Evolutionary conservation across 2,797 vertebrate genomes (phyloP).

Genomic region (Prionace glauca): DNA sequence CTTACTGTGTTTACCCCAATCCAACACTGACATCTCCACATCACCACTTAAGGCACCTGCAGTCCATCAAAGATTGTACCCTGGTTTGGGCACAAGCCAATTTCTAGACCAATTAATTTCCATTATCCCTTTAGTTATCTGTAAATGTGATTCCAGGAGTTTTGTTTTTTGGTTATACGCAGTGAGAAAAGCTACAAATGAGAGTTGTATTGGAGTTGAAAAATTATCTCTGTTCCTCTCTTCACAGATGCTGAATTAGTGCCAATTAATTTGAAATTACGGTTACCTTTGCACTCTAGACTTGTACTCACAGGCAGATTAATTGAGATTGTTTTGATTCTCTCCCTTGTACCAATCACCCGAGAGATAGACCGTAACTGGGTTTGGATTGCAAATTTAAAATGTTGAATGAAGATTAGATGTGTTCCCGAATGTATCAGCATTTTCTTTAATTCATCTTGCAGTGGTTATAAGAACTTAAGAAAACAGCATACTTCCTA

Average conservation of each 20-base stretch:
- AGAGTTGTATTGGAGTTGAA: too few relatives aligned
- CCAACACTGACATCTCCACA: too few relatives aligned
- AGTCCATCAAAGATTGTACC: background rate
- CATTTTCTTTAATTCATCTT: background rate
- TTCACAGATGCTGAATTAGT: background rate
- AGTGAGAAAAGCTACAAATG: background rate
- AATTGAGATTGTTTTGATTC: background rate
- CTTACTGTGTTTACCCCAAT: too few relatives aligned
- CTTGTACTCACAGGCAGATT: background rate
- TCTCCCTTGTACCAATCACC: background rate
- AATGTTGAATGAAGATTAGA: background rate
- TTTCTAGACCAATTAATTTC: background rate
- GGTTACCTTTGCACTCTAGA: background rate
- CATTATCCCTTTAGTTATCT: background rate
- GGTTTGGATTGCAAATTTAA: background rate
- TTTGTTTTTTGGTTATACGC: background rate
- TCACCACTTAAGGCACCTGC: background rate
- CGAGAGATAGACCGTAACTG: background rate
- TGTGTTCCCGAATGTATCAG: background rate
- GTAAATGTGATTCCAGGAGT: background rate
- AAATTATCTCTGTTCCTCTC: too few relatives aligned
- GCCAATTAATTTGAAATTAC: background rate
- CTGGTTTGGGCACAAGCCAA: background rate
- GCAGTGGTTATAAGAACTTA: background rate
- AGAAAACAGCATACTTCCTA: background rate